Percentiles rank a stretch among this genome's conserved stretches.
Conservation (phyloP, 2,888 invertebrate species). For the Rhyacophila evoluta region DNA sequence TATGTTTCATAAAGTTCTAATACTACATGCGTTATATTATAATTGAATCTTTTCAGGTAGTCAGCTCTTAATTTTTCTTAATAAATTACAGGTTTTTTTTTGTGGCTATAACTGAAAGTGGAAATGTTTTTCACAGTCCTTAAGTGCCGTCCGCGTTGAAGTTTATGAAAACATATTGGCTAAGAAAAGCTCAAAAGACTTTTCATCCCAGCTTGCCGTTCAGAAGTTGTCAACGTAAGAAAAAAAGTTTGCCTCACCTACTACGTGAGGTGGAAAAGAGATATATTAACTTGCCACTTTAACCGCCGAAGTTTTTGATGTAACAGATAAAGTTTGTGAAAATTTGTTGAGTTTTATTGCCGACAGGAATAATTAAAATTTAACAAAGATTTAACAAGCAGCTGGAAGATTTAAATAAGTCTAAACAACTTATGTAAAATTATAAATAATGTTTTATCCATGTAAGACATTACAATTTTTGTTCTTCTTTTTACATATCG, state of each 20-base stretch:
- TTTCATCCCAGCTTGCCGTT: background rate
- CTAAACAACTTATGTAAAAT: too few species aligned
- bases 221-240: slow-evolving; percentile 4
- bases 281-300: background rate
- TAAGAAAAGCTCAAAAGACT: background rate
- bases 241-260: background rate
- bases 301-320: background rate
- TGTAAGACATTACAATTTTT: too few species aligned
- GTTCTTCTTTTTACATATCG: too few species aligned
- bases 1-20: too few species aligned
- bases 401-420: background rate
- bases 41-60: background rate
- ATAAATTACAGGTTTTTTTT: background rate
- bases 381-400: background rate
- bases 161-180: slow-evolving; percentile 8
- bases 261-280: background rate
- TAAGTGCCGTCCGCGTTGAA: background rate
- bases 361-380: background rate
- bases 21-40: too few species aligned
- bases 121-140: background rate
- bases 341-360: background rate
- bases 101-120: background rate
- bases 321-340: background rate
- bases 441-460: too few species aligned
- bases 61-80: background rate